Conservation (phyloP, 2,888 invertebrate species). For the Cremastinae sp. region DNA sequence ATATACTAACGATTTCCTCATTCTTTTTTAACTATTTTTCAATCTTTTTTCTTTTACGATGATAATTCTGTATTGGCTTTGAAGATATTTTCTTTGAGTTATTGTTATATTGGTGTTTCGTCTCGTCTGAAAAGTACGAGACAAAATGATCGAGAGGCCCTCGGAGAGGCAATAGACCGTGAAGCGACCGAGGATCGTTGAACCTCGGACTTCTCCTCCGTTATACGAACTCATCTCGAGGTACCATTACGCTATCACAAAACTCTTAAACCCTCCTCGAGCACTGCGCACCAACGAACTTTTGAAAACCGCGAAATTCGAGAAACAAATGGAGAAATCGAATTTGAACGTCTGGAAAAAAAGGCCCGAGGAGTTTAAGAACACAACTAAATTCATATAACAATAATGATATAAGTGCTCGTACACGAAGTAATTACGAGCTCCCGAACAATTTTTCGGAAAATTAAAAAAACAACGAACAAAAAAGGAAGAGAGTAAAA, state of each 20-base stretch:
- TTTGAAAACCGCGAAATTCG: neutral
- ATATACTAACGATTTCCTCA: no score
- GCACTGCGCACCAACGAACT: neutral
- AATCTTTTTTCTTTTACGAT: neutral
- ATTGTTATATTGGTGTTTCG: constrained; percentile 8
- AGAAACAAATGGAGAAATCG: neutral
- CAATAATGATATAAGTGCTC: no score
- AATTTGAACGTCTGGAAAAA: neutral
- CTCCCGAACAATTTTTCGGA: no score
- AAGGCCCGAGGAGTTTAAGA: no score
- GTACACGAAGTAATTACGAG: no score
- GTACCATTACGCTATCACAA: constrained; percentile 23
- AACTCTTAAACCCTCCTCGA: neutral
- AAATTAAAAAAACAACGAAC: no score
- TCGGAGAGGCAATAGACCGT: constrained; percentile 53
- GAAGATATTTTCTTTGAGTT: neutral
- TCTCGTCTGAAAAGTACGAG: constrained; percentile 29
- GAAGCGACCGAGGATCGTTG: constrained; percentile 52
- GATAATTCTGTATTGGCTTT: neutral
- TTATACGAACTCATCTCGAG: constrained; percentile 37
- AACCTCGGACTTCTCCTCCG: constrained; percentile 50
- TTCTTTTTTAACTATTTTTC: no score
- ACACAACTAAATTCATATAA: no score
- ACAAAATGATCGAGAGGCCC: constrained; percentile 35
- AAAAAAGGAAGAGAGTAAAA: no score